These are phyloP conservation scores for Larimichthys polyactis DNA, from an alignment of 2,113 vertebrate genomes.

Conservation along the genomic window DNA sequence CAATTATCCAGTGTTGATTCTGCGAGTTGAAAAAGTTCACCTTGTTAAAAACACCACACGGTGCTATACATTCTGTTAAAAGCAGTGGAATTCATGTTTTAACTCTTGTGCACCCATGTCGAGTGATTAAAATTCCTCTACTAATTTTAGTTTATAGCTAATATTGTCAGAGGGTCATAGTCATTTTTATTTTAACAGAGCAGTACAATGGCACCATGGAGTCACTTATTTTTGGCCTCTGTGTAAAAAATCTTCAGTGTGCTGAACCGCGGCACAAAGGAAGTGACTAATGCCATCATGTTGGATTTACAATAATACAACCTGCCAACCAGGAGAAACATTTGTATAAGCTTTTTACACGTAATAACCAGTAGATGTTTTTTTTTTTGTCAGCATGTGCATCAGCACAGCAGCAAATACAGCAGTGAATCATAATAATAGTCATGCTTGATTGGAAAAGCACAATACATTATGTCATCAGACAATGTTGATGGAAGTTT, in stretches of 20 bases:
- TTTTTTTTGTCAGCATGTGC: neutral
- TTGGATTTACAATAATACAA: slow-evolving; percentile 15
- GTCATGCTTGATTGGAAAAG: neutral
- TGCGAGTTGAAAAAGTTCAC: neutral
- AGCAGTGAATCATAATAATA: slow-evolving; percentile 22
- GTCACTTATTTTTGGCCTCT: neutral
- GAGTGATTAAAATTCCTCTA: neutral
- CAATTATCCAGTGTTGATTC: neutral
- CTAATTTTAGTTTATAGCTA: no score
- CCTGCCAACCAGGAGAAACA: neutral
- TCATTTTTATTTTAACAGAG: neutral
- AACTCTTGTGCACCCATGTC: neutral
- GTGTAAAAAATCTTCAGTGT: neutral
- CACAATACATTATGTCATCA: neutral
- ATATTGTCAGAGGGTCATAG: neutral
- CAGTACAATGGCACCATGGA: neutral
- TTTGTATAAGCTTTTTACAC: neutral
- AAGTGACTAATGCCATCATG: neutral
- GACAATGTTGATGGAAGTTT: neutral
- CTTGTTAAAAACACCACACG: neutral
- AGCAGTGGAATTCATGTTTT: neutral
- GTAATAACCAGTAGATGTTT: neutral
- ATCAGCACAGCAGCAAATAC: slow-evolving; percentile 9
- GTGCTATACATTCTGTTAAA: no score
- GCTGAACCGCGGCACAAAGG: neutral